Base-by-base conservation (phyloP, 53 echinoderm and acorn worm genomes). In the Mesocentrotus franciscanus region DNA sequence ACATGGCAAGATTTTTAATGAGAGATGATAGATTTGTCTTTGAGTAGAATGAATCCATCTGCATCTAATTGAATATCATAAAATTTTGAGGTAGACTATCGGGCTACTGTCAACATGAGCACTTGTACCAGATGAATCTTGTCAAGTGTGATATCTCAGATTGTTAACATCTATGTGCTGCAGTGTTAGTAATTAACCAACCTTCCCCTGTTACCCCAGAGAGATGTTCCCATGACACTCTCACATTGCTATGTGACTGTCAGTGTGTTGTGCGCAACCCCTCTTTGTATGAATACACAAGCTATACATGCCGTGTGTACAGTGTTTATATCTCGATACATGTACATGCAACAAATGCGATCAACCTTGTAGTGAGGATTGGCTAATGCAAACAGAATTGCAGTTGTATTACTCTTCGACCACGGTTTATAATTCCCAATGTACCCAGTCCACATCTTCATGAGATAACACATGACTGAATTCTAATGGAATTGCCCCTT, bases 401-500 rank as follows among this genome's bases (percentile, higher is more conserved):
- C 32, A 5, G 8, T 33, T 78, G 33, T 78, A 2, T 81, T 35
- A 42, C 20, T 81, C 36, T 42, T 81, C 42, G 0, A 20, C 9
- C 12, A 14, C 12, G 29, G 74, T 6, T 18, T 36, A 15, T 81
- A 17, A 81, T 8, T 39, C 42, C 81, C 81, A 20, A 42, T 18
- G 9, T 17, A 81, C 17, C 16, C 42, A 17, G 81, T 81, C 81
- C 42, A 81, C 42, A 81, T 81, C 81, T 81, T 17, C 81, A 20
- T 5, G 1, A 42, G 81, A 81, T 81, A 36, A 81, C 81, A 81
- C 81, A 42, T 81, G 81, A 42, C 42, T 39, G 81, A 36, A 81
- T 81, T 36, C 36, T 29, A 42, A 81, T 81, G 42, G 42, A 81
- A 81, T 81, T 81, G 42, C 81, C 10, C 81, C 81, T 36, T 81